A percentile compares a stretch with the other conserved stretches of the same genome.
phyloP scores from a whole-genome alignment of 2,888 invertebrate genomes.

The Diadromus collaris region DNA sequence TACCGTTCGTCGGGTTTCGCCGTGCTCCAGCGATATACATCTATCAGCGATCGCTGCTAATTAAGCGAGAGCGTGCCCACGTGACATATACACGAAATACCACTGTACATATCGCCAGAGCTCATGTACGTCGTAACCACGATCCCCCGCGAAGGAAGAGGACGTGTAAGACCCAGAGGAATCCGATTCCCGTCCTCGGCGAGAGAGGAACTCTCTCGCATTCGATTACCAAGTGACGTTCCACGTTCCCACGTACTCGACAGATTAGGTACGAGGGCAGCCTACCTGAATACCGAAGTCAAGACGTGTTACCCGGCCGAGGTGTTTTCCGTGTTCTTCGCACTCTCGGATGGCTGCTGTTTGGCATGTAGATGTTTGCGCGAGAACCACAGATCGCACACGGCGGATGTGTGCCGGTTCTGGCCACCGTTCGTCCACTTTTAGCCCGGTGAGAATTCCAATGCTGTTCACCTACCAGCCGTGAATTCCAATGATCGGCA shows the following conservation, averaged over 20 bases:
- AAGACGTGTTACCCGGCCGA: background rate
- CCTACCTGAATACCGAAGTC: slow-evolving; percentile 20
- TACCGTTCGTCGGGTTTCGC: slow-evolving; percentile 19
- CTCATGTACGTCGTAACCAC: background rate
- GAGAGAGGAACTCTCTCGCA: background rate
- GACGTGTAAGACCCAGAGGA: slow-evolving; percentile 51
- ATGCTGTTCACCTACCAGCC: background rate
- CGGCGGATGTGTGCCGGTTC: background rate
- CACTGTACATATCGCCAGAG: slow-evolving; percentile 13
- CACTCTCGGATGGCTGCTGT: background rate
- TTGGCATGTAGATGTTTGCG: background rate
- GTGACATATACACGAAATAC: background rate
- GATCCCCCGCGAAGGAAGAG: slow-evolving; percentile 13
- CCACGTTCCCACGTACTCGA: slow-evolving; percentile 40
- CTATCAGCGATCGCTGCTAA: slow-evolving; percentile 43
- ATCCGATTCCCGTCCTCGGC: slow-evolving; percentile 47
- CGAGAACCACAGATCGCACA: background rate
- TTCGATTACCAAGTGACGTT: slow-evolving; percentile 8
- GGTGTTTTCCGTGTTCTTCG: background rate
- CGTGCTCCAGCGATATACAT: background rate
- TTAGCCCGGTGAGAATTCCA: background rate
- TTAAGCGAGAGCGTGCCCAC: slow-evolving; percentile 32
- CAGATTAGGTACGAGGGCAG: slow-evolving; percentile 47
- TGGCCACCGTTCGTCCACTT: background rate
- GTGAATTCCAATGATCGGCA: background rate